phyloP scores from a whole-genome alignment of 2,113 vertebrate species.

The Periophthalmus modestus region DNA sequence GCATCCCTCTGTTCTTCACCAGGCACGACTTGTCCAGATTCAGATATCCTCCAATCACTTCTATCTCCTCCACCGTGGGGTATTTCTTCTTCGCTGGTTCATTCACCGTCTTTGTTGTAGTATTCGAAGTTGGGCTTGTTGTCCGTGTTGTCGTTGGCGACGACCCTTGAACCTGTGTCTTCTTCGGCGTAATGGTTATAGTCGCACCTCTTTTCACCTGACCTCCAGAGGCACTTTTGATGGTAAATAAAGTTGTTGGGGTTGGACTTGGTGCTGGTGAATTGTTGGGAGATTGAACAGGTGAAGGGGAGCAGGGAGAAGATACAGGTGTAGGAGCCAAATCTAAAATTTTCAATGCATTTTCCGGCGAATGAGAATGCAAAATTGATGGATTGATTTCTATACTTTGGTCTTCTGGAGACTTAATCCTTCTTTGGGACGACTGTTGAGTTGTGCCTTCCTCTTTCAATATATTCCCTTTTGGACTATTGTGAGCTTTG shows the following conservation, averaged over 20 bases:
- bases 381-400: constrained; percentile 33
- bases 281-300: constrained; percentile 47
- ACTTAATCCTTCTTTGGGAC: constrained; percentile 29
- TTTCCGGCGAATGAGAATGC: constrained; percentile 58
- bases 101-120: background rate
- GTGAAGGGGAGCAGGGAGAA: constrained; percentile 44
- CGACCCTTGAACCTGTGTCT: constrained; percentile 20
- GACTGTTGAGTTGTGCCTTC: constrained; percentile 37
- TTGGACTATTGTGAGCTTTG: constrained; percentile 43
- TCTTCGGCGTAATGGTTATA: constrained; percentile 85
- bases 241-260: constrained; percentile 58
- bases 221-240: constrained; percentile 73
- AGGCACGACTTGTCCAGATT: constrained; percentile 85
- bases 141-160: constrained; percentile 9
- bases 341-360: constrained; percentile 36
- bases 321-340: constrained; percentile 40
- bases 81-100: constrained; percentile 81
- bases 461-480: constrained; percentile 30
- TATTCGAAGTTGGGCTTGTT: background rate
- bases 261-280: constrained; percentile 55
- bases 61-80: constrained; percentile 87
- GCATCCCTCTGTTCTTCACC: constrained; percentile 75
- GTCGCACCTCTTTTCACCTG: constrained; percentile 85
- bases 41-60: constrained; percentile 90
- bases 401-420: constrained; percentile 51